A percentile compares a stretch with the other conserved stretches of the same genome.
These are phyloP conservation scores for Erebia ligea DNA, from an alignment of 2,888 invertebrate species.

Conservation along the genomic window DNA sequence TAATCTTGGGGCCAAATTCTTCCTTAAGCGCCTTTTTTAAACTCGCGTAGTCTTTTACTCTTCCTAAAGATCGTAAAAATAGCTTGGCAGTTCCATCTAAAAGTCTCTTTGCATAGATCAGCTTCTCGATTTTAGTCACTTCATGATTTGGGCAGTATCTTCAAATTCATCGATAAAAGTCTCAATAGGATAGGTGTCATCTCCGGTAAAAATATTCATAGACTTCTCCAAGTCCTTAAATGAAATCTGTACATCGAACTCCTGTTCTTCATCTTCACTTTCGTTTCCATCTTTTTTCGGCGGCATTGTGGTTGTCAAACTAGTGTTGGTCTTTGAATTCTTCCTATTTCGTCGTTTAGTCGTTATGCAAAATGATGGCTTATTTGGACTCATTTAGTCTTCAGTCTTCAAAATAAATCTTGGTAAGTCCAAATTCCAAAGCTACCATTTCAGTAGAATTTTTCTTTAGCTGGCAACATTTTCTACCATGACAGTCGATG, in stretches of 20 bases:
- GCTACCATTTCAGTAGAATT: neutral
- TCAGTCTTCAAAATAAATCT: neutral
- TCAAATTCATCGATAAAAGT: conserved; percentile 24
- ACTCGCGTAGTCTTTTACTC: conserved; percentile 13
- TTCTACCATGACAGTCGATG: too few species aligned
- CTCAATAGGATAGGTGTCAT: conserved; percentile 22
- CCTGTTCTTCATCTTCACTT: conserved; percentile 11
- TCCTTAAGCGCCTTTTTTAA: conserved; percentile 24
- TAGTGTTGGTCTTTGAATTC: neutral
- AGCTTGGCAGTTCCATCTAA: conserved; percentile 15
- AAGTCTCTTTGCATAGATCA: conserved; percentile 23
- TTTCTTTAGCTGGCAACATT: neutral
- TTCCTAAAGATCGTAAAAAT: conserved; percentile 17
- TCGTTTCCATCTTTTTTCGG: conserved; percentile 25
- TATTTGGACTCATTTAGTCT: neutral
- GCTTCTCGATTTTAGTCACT: conserved; percentile 10
- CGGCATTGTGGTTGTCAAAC: conserved; percentile 12
- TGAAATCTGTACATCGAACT: conserved; percentile 10
- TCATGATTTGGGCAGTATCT: conserved; percentile 9
- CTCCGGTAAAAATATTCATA: conserved; percentile 28
- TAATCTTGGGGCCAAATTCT: conserved; percentile 33
- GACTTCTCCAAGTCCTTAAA: conserved; percentile 28
- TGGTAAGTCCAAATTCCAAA: neutral
- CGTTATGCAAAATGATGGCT: neutral
- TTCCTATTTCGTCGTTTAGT: neutral